Base-by-base conservation (phyloP, 1,140 invertebrate genomes). In the Zelostemma sp. region DNA sequence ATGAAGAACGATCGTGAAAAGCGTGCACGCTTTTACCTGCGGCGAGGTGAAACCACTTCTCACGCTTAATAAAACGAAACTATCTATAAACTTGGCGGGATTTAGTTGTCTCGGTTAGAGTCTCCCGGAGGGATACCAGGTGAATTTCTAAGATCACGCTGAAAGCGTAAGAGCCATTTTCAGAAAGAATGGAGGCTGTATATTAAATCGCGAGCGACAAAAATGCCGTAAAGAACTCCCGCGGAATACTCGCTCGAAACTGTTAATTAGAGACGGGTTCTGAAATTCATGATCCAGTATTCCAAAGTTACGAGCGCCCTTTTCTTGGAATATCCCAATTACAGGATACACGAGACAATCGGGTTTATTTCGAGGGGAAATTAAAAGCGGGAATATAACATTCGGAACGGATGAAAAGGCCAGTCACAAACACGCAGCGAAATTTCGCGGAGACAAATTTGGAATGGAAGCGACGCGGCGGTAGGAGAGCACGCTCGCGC, bases 401-500 rank as follows among this genome's bases (percentile, higher is more conserved):
- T n/a, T n/a, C n/a, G n/a, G n/a, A n/a, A n/a, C n/a, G n/a, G n/a
- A n/a, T n/a, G n/a, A n/a, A n/a, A n/a, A n/a, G n/a, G n/a, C n/a
- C n/a, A n/a, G n/a, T n/a, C n/a, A n/a, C n/a, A n/a, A n/a, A n/a
- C n/a, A n/a, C n/a, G n/a, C n/a, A n/a, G n/a, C n/a, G n/a, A n/a
- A 15, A 54, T 6, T 18, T 11, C 31, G 25, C 25, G 8, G 12
- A 16, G 16, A 35, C 38, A 61, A 68, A 51, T 59, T 16, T 53
- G 4, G 68, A 62, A 58, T 17, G 48, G 55, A 56, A 63, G 31
- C 55, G 58, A 62, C 49, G 67, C 61, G 60, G 55, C 47, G 43
- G 47, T 18, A 58, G 50, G 50, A 16, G 64, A 64, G 68, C 73
- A 73, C 71, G 76, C 76, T 69, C 68, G 50, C 70, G 74, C 65